Percentiles rank a stretch among this genome's conserved stretches.
phyloP scores from a whole-genome alignment of 1,140 invertebrate genomes.

The Macrocentrus cingulum region DNA sequence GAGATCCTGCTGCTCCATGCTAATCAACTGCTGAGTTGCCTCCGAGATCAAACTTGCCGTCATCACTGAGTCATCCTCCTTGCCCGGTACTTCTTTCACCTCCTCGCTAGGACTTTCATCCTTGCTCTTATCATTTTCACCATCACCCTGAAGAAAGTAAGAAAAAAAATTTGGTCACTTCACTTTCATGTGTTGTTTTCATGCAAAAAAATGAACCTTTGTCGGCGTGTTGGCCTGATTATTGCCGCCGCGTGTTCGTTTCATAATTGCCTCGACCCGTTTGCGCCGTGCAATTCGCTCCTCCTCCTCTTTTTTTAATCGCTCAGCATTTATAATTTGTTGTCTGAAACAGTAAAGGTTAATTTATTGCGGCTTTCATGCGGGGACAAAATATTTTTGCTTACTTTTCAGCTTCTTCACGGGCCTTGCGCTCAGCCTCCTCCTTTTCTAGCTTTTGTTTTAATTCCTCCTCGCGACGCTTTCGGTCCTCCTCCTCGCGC shows the following conservation, averaged over 20 bases:
- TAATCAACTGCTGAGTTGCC: conserved; percentile 54
- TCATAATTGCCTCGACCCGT: conserved; percentile 83
- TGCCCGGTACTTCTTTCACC: conserved; percentile 43
- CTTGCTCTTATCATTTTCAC: conserved; percentile 52
- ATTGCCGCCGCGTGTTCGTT: conserved; percentile 73
- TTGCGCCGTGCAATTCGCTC: conserved; percentile 75
- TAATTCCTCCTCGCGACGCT: conserved; percentile 67
- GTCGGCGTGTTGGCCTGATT: conserved; percentile 60
- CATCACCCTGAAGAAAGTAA: conserved; percentile 40
- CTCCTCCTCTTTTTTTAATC: conserved; percentile 77
- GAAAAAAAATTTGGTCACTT: too few relatives aligned
- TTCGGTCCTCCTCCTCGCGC: conserved; percentile 69
- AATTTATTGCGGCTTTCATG: not conserved
- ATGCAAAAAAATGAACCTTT: too few relatives aligned
- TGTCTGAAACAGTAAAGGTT: conserved; percentile 54
- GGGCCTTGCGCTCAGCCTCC: conserved; percentile 72
- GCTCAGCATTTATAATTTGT: conserved; percentile 73
- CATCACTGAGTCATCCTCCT: conserved; percentile 49
- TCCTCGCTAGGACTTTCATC: conserved; percentile 53
- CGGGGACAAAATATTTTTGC: conserved; percentile 11
- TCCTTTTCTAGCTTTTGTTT: conserved; percentile 73
- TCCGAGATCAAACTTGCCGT: conserved; percentile 55
- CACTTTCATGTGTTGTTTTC: too few relatives aligned
- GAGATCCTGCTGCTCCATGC: conserved; percentile 48
- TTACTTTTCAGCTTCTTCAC: conserved; percentile 75